Evolutionary conservation across 2,888 invertebrate species (phyloP).

Genomic region (Aspidiotus destructor): DNA sequence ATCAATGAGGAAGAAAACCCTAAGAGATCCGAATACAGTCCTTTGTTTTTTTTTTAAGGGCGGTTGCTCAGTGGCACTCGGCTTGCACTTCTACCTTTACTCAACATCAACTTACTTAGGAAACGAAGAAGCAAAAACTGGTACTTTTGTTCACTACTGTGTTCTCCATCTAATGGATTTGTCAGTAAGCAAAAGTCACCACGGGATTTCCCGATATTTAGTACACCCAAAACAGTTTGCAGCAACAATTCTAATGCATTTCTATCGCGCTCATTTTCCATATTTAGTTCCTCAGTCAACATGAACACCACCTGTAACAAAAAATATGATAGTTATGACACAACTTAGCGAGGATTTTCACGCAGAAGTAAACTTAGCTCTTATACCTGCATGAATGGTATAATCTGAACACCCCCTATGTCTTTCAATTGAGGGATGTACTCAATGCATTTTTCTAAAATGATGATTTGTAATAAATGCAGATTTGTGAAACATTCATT

Average conservation of each 20-base stretch:
- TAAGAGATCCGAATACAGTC: too few relatives aligned
- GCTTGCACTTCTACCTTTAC: too few relatives aligned
- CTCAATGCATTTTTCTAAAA: constrained; percentile 66
- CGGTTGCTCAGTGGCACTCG: too few relatives aligned
- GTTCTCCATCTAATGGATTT: constrained; percentile 18
- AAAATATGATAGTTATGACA: neutral
- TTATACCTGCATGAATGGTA: constrained; percentile 82
- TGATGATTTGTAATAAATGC: constrained; percentile 57
- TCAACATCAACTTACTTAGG: constrained; percentile 50
- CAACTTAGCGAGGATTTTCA: neutral
- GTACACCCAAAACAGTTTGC: constrained; percentile 58
- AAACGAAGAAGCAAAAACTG: constrained; percentile 79
- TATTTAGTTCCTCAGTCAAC: constrained; percentile 80
- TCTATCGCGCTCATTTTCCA: constrained; percentile 69
- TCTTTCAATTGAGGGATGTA: constrained; percentile 65
- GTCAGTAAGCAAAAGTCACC: constrained; percentile 34
- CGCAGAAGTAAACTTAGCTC: constrained; percentile 1
- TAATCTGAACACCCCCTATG: constrained; percentile 72
- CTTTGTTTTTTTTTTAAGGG: too few relatives aligned
- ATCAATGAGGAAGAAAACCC: too few relatives aligned
- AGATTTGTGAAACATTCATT: constrained; percentile 46
- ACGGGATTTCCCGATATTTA: constrained; percentile 56
- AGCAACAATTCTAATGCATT: constrained; percentile 66
- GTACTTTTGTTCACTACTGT: constrained; percentile 23
- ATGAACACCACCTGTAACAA: constrained; percentile 58